These are phyloP conservation scores for Tamias sibiricus DNA, from an alignment of 2,113 vertebrate genomes.

Conservation along the genomic window DNA sequence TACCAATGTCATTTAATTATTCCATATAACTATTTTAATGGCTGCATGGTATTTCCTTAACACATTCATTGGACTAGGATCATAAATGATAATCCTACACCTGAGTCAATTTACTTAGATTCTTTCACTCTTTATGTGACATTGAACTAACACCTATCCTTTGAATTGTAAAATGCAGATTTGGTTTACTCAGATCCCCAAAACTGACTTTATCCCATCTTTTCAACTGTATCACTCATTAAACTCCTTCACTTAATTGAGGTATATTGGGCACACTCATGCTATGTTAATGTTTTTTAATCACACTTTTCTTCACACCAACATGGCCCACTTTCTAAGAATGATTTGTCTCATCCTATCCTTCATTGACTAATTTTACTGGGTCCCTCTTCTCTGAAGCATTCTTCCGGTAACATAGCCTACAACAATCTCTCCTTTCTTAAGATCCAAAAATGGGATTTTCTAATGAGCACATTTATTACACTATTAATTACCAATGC, in stretches of 20 bases:
- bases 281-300: neutral
- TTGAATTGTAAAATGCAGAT: neutral
- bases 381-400: neutral
- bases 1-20: neutral
- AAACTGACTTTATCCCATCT: constrained; percentile 11
- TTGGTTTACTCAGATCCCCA: neutral
- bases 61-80: constrained; percentile 31
- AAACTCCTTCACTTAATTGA: constrained; percentile 43
- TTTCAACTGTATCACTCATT: neutral
- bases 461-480: constrained; percentile 40
- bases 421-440: neutral
- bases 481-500: neutral
- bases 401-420: neutral
- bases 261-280: neutral
- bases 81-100: constrained; percentile 38
- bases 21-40: neutral
- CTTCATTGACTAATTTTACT: constrained; percentile 22
- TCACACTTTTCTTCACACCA: constrained; percentile 18
- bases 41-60: constrained; percentile 6
- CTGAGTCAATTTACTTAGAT: constrained; percentile 11
- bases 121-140: neutral
- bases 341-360: constrained; percentile 7
- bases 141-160: constrained; percentile 24
- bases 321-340: neutral
- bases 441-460: constrained; percentile 41